Base-by-base conservation (phyloP, 1,140 invertebrate genomes). In the Drosophila kanapiae region DNA sequence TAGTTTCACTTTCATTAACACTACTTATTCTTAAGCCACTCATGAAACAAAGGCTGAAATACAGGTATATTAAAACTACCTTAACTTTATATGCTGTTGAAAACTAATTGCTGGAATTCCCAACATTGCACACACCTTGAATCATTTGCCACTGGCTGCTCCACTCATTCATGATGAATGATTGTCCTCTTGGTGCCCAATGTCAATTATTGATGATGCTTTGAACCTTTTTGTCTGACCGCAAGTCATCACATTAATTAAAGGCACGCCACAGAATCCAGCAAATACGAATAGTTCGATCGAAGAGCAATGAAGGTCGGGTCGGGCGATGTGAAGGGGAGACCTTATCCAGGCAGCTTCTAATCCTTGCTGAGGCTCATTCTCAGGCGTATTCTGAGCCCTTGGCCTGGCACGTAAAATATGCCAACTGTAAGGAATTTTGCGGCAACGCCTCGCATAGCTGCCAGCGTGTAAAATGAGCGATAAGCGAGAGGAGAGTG, bases 391-490 rank as follows among this genome's bases (percentile, higher is more conserved):
- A 53, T 59, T 57, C 68, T 65, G 64, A 68, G 59, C 43, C 61
- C 75, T 86, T 72, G 62, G 43, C 57, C 75, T 72, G 80, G 69
- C 84, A 88, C 86, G 77, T 90, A 79, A 77, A 90, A 90, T 90
- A 90, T 90, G 85, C 78, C 86, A 82, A 78, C 81, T 76, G 78
- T 61, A 77, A 68, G 62, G 65, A 90, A 80, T 85, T 90, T 74
- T 85, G 86, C 71, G 85, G 78, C 78, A 90, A 85, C 77, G 75
- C 78, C 75, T 81, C 59, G 75, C 85, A 88, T 84, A 70, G 78
- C 85, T 91, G 81, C 67, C 82, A 77, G 81, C 64, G 85, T 91
- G 85, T 90, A 90, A 91, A 90, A 85, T 90, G 75, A 82, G 86
- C 85, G 85, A 90, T 90, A 90, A 90, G 82, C 85, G 68, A 54